Conservation (phyloP, 2,888 invertebrate species). For the Torymus texanus region DNA sequence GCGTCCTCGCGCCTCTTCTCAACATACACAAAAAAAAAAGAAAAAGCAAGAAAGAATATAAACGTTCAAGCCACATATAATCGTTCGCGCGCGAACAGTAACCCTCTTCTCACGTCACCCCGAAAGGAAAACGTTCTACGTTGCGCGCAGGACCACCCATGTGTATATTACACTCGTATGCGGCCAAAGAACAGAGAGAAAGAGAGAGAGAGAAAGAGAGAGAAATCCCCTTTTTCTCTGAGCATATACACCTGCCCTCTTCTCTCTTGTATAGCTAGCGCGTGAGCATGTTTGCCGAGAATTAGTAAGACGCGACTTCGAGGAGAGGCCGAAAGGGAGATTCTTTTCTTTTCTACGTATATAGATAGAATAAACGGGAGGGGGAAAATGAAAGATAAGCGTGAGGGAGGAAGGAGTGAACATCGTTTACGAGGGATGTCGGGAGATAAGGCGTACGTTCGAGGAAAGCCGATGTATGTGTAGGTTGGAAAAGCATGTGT, state of each 20-base stretch:
- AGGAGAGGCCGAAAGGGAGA: not conserved
- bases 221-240: not conserved
- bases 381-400: conserved; percentile 27
- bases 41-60: no score
- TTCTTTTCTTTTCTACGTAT: not conserved
- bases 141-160: conserved; percentile 23
- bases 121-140: not conserved
- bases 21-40: no score
- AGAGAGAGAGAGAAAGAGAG: not conserved
- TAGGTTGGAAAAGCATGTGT: conserved; percentile 5
- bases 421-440: conserved; percentile 13
- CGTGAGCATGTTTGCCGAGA: conserved; percentile 3
- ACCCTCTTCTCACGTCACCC: not conserved
- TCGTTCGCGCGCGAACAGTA: conserved; percentile 20
- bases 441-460: conserved; percentile 1
- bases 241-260: conserved; percentile 30
- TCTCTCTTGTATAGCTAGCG: not conserved
- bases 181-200: not conserved
- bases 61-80: not conserved
- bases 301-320: conserved; percentile 30
- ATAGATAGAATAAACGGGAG: not conserved
- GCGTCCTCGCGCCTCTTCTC: not conserved
- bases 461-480: not conserved
- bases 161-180: not conserved
- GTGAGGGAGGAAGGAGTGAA: not conserved